phyloP scores from a whole-genome alignment of 2,797 vertebrate species.

The Sebastes minor region DNA sequence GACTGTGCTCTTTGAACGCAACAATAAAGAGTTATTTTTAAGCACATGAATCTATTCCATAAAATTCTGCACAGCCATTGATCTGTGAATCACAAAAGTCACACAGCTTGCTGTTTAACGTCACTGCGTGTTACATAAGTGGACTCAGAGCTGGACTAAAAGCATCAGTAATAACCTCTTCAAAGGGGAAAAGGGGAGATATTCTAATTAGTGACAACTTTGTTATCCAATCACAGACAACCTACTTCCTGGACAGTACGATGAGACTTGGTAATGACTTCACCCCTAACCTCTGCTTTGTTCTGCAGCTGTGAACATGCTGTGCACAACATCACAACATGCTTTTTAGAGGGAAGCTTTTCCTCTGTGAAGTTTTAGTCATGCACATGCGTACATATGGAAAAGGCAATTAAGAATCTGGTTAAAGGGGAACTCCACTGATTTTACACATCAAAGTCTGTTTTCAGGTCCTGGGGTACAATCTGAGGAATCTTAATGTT shows the following conservation, averaged over 20 bases:
- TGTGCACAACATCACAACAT: neutral
- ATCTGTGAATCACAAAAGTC: slow-evolving; percentile 12
- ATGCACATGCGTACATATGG: neutral
- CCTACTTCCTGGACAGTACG: neutral
- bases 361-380: neutral
- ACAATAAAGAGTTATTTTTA: slow-evolving; percentile 18
- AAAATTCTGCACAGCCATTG: neutral
- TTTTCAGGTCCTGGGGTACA: neutral
- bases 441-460: neutral
- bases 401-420: neutral
- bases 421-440: neutral
- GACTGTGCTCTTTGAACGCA: neutral
- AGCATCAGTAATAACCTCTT: neutral
- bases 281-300: slow-evolving; percentile 4
- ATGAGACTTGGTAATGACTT: neutral
- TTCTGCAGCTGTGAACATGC: neutral
- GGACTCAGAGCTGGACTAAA: neutral
- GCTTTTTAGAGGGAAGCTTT: neutral
- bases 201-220: slow-evolving; percentile 13
- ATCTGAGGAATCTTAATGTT: neutral
- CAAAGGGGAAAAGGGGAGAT: neutral
- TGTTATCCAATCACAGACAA: slow-evolving; percentile 2
- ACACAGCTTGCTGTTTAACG: neutral
- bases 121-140: slow-evolving; percentile 13
- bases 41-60: neutral